Conservation (phyloP, 2,113 vertebrate species). For the Elgaria multicarinata region DNA sequence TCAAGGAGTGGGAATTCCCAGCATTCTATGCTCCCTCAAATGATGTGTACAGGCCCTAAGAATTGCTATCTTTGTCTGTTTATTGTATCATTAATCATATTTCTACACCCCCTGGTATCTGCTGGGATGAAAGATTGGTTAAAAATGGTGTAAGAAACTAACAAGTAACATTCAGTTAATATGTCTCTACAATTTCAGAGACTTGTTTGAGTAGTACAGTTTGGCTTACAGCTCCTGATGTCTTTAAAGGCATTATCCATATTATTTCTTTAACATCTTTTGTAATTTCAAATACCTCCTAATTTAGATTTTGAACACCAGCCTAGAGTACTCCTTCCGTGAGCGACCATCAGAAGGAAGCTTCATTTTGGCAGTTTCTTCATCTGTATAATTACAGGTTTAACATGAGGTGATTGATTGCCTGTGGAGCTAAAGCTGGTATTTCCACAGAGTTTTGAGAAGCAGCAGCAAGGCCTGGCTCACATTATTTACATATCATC, state of each 20-base stretch:
- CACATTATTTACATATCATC: slow-evolving; percentile 47
- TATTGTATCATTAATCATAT: neutral
- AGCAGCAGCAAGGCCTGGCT: slow-evolving; percentile 49
- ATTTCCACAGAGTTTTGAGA: slow-evolving; percentile 57
- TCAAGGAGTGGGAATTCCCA: too few species aligned
- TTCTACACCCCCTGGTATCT: neutral
- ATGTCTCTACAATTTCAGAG: neutral
- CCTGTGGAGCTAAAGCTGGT: slow-evolving; percentile 30
- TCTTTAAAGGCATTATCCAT: neutral
- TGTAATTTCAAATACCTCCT: slow-evolving; percentile 12
- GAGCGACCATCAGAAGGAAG: neutral
- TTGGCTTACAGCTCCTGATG: neutral
- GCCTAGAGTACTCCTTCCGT: neutral
- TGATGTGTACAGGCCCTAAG: too few species aligned
- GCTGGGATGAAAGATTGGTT: neutral
- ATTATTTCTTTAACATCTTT: neutral
- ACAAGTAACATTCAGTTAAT: neutral
- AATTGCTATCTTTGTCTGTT: too few species aligned
- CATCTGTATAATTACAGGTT: slow-evolving; percentile 15
- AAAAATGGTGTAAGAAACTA: neutral
- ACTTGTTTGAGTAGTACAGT: neutral
- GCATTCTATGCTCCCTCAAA: too few species aligned
- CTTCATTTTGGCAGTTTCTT: slow-evolving; percentile 23
- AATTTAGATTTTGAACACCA: neutral
- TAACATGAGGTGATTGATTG: slow-evolving; percentile 41